phyloP scores from a whole-genome alignment of 2,888 invertebrate genomes.

The Dryadula phaetusa region DNA sequence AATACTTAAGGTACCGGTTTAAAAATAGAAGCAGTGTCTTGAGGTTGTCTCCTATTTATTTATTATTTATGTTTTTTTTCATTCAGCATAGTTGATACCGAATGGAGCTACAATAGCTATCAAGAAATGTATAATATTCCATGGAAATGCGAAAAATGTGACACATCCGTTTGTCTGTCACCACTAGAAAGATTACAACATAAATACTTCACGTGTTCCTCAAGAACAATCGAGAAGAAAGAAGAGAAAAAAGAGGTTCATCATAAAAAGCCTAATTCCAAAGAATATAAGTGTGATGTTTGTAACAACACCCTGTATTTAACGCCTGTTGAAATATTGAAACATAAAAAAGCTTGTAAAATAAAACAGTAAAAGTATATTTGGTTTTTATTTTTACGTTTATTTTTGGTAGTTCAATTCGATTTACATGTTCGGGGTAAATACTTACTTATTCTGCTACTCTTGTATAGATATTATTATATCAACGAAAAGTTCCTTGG shows the following conservation, averaged over 20 bases:
- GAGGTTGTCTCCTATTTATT: no score
- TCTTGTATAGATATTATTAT: no score
- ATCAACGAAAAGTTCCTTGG: no score
- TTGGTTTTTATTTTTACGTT: conserved; percentile 6
- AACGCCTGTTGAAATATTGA: conserved; percentile 93
- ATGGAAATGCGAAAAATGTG: conserved; percentile 91
- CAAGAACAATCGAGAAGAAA: conserved; percentile 59
- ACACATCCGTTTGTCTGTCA: conserved; percentile 84
- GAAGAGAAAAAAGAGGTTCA: conserved; percentile 57
- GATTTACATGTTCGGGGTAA: no score
- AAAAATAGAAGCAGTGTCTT: no score
- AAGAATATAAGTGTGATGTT: conserved; percentile 87
- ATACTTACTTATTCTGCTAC: no score
- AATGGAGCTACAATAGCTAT: conserved; percentile 87
- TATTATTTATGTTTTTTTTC: conserved; percentile 5
- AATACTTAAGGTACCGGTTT: no score
- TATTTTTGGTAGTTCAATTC: neutral
- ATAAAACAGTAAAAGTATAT: conserved; percentile 51
- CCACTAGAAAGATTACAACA: conserved; percentile 91
- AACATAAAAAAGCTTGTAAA: conserved; percentile 89
- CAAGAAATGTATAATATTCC: conserved; percentile 85
- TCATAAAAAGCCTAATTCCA: conserved; percentile 82
- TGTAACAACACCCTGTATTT: conserved; percentile 89
- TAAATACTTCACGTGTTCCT: conserved; percentile 78
- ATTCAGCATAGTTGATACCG: conserved; percentile 86